Percentiles rank a stretch among this genome's conserved stretches.
phyloP scores from a whole-genome alignment of 2,797 vertebrate genomes.

The Chelon auratus region DNA sequence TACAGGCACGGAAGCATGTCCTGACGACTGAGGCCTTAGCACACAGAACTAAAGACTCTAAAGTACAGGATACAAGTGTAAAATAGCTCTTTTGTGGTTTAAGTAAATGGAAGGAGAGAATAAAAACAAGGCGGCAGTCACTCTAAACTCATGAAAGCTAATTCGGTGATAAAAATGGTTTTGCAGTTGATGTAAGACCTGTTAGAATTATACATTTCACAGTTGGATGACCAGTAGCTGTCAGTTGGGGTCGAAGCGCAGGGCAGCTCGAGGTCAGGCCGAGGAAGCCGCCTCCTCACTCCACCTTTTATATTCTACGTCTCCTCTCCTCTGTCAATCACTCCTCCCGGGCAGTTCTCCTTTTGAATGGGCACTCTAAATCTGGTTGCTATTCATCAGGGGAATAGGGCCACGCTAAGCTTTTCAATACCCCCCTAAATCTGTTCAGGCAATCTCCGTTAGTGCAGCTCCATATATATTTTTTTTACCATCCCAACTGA shows the following conservation, averaged over 20 bases:
- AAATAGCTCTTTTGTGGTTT: constrained; percentile 41
- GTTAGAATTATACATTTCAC: constrained; percentile 71
- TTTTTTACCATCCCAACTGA: constrained; percentile 47
- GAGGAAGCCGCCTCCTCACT: constrained; percentile 24
- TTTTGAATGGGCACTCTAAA: constrained; percentile 63
- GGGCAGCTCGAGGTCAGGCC: constrained; percentile 55
- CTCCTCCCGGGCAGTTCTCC: constrained; percentile 50
- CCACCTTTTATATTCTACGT: constrained; percentile 53
- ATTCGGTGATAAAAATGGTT: constrained; percentile 52
- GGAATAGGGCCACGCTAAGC: constrained; percentile 65
- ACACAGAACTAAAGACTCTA: constrained; percentile 45
- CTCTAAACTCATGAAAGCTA: constrained; percentile 38
- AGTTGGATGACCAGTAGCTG: constrained; percentile 74
- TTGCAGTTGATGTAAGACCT: constrained; percentile 61
- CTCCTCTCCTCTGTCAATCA: constrained; percentile 60
- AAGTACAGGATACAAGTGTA: constrained; percentile 23
- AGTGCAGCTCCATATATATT: constrained; percentile 63
- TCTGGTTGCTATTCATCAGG: constrained; percentile 74
- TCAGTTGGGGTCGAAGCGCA: constrained; percentile 45
- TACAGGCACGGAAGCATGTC: constrained; percentile 41
- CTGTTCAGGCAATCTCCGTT: constrained; percentile 71
- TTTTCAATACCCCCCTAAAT: constrained; percentile 70
- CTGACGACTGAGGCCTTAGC: constrained; percentile 31
- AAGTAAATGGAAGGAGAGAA: constrained; percentile 31
- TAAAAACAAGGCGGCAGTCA: constrained; percentile 15